A percentile compares a stretch with the other conserved stretches of the same genome.
Evolutionary conservation across 92 coral and sea anemone genomes (phyloP).

Genomic region (Siderastrea radians): DNA sequence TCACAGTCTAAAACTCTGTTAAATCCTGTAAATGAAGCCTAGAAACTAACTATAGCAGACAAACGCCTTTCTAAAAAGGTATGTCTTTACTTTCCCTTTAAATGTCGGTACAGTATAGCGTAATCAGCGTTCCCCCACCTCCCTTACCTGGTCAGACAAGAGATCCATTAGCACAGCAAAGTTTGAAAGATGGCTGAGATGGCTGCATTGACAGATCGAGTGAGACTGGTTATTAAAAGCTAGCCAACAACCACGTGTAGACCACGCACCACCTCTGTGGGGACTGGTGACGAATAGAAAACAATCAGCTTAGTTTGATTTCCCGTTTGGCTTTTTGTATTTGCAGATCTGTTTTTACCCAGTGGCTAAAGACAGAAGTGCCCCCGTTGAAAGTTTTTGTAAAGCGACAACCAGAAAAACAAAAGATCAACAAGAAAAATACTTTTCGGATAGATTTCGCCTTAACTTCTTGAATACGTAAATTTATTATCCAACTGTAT

Average conservation of each 20-base stretch:
- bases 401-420: too few relatives aligned
- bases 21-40: too few relatives aligned
- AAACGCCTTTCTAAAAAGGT: too few relatives aligned
- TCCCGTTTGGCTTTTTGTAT: background rate
- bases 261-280: conserved; percentile 98
- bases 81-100: too few relatives aligned
- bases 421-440: too few relatives aligned
- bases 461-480: too few relatives aligned
- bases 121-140: background rate
- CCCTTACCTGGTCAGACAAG: conserved; percentile 80
- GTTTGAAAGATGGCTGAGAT: conserved; percentile 92
- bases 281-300: conserved; percentile 66
- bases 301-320: background rate
- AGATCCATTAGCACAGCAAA: conserved; percentile 93
- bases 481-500: too few relatives aligned
- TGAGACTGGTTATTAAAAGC: conserved; percentile 81
- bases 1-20: too few relatives aligned
- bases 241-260: conserved; percentile 91
- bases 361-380: background rate
- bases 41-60: too few relatives aligned
- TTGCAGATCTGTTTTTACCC: background rate
- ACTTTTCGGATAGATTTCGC: too few relatives aligned
- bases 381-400: background rate
- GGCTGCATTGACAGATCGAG: conserved; percentile 95
- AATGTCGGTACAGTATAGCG: too few relatives aligned